A percentile compares a stretch with the other conserved stretches of the same genome.
phyloP scores from a whole-genome alignment of 2,113 vertebrate genomes.

The Sceloporus tristichus region DNA sequence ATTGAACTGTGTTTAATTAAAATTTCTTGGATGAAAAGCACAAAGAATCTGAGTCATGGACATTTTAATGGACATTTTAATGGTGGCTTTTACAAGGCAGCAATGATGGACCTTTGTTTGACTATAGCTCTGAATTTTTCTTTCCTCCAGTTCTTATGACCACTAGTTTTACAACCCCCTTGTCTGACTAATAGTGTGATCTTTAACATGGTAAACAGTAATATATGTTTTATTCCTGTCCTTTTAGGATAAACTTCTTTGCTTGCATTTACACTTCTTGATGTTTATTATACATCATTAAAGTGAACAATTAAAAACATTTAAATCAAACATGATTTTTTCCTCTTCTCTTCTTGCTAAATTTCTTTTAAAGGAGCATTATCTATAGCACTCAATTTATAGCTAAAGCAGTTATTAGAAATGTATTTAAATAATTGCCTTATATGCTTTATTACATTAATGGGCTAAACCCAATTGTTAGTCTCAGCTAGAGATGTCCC shows the following conservation, averaged over 20 bases:
- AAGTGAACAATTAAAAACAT: not conserved
- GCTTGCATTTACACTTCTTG: not conserved
- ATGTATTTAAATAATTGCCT: not conserved
- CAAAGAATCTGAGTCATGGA: not conserved
- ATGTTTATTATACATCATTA: not conserved
- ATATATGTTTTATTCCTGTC: not conserved
- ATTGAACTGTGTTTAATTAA: slow-evolving; percentile 12
- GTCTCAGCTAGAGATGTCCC: too few relatives aligned
- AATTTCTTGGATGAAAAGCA: not conserved
- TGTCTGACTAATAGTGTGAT: not conserved
- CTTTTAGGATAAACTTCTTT: not conserved
- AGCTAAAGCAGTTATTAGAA: not conserved
- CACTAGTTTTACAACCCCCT: not conserved
- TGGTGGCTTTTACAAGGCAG: not conserved
- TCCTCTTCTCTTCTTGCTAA: not conserved
- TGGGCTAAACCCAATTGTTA: too few relatives aligned
- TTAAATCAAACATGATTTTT: not conserved
- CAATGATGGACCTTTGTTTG: not conserved
- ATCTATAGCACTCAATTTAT: not conserved
- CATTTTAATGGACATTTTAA: not conserved
- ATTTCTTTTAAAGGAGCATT: not conserved
- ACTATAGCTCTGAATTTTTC: not conserved
- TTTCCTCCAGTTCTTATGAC: slow-evolving; percentile 9
- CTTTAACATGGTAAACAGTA: not conserved
- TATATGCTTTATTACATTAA: too few relatives aligned